Evolutionary conservation across 2,113 vertebrate genomes (phyloP).

Genomic region (Terrapene triunguis): DNA sequence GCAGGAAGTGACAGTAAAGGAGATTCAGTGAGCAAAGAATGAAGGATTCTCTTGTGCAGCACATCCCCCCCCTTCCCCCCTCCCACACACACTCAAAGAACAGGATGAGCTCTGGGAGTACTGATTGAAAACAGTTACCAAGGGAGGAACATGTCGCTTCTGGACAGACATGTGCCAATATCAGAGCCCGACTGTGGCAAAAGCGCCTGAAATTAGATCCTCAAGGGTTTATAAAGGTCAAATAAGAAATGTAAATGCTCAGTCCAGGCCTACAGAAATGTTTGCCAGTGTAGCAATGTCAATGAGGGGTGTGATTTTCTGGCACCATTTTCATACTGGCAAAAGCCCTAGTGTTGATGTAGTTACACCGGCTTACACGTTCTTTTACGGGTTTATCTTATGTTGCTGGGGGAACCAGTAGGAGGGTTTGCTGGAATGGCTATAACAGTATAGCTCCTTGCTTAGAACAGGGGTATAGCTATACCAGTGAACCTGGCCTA

Average conservation of each 20-base stretch:
- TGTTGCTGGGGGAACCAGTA: background rate
- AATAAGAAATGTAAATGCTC: conserved; percentile 48
- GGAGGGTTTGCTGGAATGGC: background rate
- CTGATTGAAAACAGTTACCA: background rate
- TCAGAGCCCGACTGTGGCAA: fast-evolving
- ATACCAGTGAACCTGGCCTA: background rate
- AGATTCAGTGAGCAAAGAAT: background rate
- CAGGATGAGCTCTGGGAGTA: conserved; percentile 2
- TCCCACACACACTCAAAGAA: background rate
- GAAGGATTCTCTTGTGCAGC: background rate
- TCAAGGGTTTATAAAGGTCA: conserved; percentile 39
- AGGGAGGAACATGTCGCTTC: background rate
- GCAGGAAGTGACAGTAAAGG: background rate
- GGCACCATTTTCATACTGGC: background rate
- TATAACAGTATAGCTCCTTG: background rate
- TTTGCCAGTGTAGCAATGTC: background rate
- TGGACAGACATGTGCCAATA: background rate
- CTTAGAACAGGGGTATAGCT: background rate
- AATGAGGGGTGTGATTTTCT: background rate
- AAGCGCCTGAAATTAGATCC: background rate
- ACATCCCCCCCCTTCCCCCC: too few species aligned
- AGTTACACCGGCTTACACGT: background rate
- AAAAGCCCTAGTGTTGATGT: background rate
- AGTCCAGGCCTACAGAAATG: background rate
- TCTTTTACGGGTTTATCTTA: background rate